phyloP scores from a whole-genome alignment of 2,113 vertebrate species.

The Pelusios castaneus region DNA sequence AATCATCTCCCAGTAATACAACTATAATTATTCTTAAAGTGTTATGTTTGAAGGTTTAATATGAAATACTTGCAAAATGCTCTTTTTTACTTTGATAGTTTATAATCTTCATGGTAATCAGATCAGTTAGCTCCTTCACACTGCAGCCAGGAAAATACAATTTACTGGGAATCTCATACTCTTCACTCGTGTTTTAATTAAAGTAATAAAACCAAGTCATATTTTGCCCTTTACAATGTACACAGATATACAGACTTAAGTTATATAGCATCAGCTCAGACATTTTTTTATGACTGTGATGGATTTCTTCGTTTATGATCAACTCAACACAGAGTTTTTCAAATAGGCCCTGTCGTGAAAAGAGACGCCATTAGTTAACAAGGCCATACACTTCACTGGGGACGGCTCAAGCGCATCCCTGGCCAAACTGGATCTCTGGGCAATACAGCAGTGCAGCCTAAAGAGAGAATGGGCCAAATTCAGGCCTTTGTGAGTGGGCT shows the following conservation, averaged over 20 bases:
- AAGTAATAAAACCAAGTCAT: constrained; percentile 77
- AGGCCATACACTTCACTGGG: not conserved
- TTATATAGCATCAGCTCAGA: not conserved
- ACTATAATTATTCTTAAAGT: constrained; percentile 85
- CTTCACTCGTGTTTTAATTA: constrained; percentile 82
- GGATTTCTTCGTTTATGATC: not conserved
- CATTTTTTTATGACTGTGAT: constrained; percentile 32
- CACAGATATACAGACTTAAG: constrained; percentile 59
- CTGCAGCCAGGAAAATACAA: constrained; percentile 71
- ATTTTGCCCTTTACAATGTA: constrained; percentile 77
- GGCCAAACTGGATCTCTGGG: too few relatives aligned
- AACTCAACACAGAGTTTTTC: not conserved
- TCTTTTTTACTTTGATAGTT: constrained; percentile 81
- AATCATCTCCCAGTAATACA: constrained; percentile 81
- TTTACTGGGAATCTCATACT: constrained; percentile 73
- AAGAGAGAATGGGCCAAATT: not conserved
- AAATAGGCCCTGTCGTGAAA: not conserved
- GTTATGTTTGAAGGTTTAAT: constrained; percentile 83
- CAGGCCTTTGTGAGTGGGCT: not conserved
- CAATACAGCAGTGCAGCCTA: not conserved
- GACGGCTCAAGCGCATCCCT: not conserved
- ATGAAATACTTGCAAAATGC: constrained; percentile 80
- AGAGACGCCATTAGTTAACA: fast-evolving
- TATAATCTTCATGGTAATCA: constrained; percentile 81
- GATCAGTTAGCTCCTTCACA: constrained; percentile 70